These are phyloP conservation scores for Pseudoips prasinana DNA, from an alignment of 2,888 invertebrate genomes.

Conservation along the genomic window DNA sequence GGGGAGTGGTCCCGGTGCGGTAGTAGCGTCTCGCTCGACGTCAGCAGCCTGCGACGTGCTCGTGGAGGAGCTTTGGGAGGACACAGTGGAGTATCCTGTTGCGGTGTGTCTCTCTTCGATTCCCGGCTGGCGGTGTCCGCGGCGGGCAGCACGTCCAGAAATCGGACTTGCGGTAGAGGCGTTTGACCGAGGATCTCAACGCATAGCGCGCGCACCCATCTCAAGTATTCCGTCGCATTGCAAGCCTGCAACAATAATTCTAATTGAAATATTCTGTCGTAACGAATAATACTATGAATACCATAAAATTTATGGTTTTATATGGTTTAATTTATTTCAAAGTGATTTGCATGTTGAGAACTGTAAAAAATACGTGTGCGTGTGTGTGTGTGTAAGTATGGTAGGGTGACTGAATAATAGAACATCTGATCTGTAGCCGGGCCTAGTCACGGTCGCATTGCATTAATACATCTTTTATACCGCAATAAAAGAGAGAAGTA, in stretches of 20 bases:
- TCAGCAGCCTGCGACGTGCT: slow-evolving; percentile 66
- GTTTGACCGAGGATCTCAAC: slow-evolving; percentile 89
- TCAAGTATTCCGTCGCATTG: slow-evolving; percentile 86
- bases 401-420: slow-evolving; percentile 47
- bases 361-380: slow-evolving; percentile 20
- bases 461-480: slow-evolving; percentile 36
- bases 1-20: slow-evolving; percentile 71
- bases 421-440: slow-evolving; percentile 48
- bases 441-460: slow-evolving; percentile 53
- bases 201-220: slow-evolving; percentile 88
- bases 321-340: slow-evolving; percentile 40
- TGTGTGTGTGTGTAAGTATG: slow-evolving; percentile 18
- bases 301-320: slow-evolving; percentile 29
- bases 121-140: slow-evolving; percentile 73
- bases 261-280: slow-evolving; percentile 30
- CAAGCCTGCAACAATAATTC: slow-evolving; percentile 83
- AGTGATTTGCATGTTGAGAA: slow-evolving; percentile 27
- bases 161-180: slow-evolving; percentile 86
- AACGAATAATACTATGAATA: slow-evolving; percentile 4
- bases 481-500: slow-evolving; percentile 22
- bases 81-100: slow-evolving; percentile 57
- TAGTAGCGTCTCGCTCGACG: slow-evolving; percentile 64
- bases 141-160: slow-evolving; percentile 86
- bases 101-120: slow-evolving; percentile 63
- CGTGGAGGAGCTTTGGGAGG: slow-evolving; percentile 72